Evolutionary conservation across 2,888 invertebrate genomes (phyloP), one percentile per base, ranked within the genome.

Genomic region (Cataglyphis rosenhaueri): DNA sequence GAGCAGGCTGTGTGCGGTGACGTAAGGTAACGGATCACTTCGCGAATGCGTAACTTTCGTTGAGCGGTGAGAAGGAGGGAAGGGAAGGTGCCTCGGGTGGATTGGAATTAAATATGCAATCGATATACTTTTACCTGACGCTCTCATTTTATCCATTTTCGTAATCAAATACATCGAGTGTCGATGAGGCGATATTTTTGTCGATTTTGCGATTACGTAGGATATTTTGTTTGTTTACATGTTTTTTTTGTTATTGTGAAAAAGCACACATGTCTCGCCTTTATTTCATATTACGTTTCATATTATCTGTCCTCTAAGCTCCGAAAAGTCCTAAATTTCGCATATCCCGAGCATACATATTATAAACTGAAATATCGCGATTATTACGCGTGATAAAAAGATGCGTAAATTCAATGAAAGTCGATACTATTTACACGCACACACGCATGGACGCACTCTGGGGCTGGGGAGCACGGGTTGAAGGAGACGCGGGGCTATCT

Each of bases 1-100:
- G 62, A 18, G 61, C 85, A 75, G 88, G 91, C 91, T 91, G 88
- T 90, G 89, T 88, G 79, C 35, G 89, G 89, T 92, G 91, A 92
- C 91, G 92, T 92, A 92, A 93, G 93, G 92, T 93, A 93, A 89
- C 86, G 87, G 86, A 85, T 82, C 75, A 83, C 79, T 35, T 83
- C 84, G 68, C 79, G 79, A 82, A 83, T 76, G 81, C 83, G 81
- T 83, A 84, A 79, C 59, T 84, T 73, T 59, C 66, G 29, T 71
- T 21, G 61, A 9, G 48, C 38, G 15, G 12, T n/a, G 32, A 18
- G 35, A 25, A 48, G 18, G 21, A 18, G 3, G 4, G 32, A 12
- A 21, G 18, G 18, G 21, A 10, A 21, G 29, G 29, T 25, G 44
- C 18, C 35, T 48, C 41, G 0, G n/a, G 29, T 18, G 44, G 38